Conservation (phyloP, 2,797 vertebrate genomes). For the Aythya fuligula region DNA sequence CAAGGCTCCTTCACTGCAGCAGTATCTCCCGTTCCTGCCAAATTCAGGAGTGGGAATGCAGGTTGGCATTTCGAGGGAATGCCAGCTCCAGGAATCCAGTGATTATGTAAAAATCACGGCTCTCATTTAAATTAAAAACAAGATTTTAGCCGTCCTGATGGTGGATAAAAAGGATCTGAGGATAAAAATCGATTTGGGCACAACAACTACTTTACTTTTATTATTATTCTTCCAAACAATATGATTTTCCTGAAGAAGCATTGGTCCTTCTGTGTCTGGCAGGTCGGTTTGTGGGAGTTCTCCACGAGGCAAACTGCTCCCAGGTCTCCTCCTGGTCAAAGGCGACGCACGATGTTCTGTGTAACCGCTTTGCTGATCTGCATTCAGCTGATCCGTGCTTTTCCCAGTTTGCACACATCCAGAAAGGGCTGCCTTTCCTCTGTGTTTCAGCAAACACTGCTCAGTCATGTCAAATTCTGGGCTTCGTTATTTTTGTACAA, state of each 20-base stretch:
- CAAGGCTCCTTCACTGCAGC: background rate
- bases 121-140: slow-evolving; percentile 18
- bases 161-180: background rate
- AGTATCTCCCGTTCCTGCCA: background rate
- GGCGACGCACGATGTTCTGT: background rate
- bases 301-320: background rate
- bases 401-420: background rate
- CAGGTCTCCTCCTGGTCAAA: background rate
- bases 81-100: background rate
- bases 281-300: background rate
- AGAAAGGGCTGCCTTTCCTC: background rate
- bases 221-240: background rate
- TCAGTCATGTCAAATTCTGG: background rate
- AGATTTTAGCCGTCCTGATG: background rate
- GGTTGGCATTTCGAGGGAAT: background rate
- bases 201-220: background rate
- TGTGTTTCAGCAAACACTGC: background rate
- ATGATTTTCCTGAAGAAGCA: background rate
- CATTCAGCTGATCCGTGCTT: background rate
- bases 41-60: background rate
- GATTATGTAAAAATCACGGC: background rate
- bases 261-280: background rate
- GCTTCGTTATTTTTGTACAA: slow-evolving; percentile 28
- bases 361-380: background rate
- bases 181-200: slow-evolving; percentile 8